Conservation (phyloP, 2,888 invertebrate species). For the Iselma pallidipennis region DNA sequence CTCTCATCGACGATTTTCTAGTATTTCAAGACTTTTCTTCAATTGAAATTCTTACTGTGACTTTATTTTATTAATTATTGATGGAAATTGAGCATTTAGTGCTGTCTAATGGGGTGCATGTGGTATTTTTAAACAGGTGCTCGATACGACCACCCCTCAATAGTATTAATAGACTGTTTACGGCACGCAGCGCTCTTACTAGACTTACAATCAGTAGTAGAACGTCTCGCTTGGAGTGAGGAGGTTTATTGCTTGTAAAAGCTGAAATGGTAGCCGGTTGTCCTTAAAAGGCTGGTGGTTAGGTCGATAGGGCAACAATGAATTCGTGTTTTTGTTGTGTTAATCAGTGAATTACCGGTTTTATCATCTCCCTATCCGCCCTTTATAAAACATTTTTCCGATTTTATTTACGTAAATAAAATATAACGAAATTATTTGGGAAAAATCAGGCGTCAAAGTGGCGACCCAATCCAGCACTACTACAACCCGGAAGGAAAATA, state of each 20-base stretch:
- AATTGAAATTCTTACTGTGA: neutral
- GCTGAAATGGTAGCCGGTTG: conserved; percentile 41
- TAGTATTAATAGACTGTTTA: conserved; percentile 54
- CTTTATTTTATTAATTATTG: neutral
- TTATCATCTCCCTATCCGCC: too few relatives aligned
- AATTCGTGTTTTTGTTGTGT: conserved; percentile 41
- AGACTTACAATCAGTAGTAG: conserved; percentile 59
- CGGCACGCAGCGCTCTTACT: conserved; percentile 57
- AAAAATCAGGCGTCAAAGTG: conserved; percentile 47
- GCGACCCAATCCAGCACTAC: conserved; percentile 53
- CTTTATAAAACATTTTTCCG: too few relatives aligned
- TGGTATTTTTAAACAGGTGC: neutral
- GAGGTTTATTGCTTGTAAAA: conserved; percentile 28
- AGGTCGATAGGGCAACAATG: conserved; percentile 28
- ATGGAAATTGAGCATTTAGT: neutral
- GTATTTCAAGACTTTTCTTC: too few relatives aligned
- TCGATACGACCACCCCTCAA: conserved; percentile 41
- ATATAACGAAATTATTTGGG: too few relatives aligned
- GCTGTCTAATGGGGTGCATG: neutral
- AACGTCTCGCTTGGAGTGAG: conserved; percentile 49
- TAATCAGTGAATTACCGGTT: conserved; percentile 39
- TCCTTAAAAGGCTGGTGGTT: conserved; percentile 26
- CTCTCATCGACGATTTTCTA: neutral
- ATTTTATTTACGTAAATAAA: too few relatives aligned
- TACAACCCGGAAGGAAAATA: conserved; percentile 63